Conservation (phyloP, 2,113 vertebrate species). For the Prionailurus viverrinus region DNA sequence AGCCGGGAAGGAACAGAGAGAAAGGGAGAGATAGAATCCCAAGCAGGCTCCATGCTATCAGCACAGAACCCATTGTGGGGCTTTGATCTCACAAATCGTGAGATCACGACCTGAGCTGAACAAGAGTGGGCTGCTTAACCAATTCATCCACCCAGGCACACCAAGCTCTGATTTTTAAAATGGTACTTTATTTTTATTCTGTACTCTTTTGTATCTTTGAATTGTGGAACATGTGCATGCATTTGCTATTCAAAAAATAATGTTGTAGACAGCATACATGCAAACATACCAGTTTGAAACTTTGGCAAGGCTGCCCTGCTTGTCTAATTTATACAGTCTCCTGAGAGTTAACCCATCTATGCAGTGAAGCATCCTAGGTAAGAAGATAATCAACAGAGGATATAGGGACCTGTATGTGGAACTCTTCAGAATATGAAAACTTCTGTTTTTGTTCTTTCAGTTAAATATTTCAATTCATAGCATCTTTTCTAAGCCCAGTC, state of each 20-base stretch:
- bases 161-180: neutral
- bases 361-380: neutral
- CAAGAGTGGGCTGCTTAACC: too few relatives aligned
- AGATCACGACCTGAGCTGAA: too few relatives aligned
- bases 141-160: too few relatives aligned
- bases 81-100: too few relatives aligned
- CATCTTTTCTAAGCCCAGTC: neutral
- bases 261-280: neutral
- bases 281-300: neutral
- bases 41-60: too few relatives aligned
- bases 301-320: neutral
- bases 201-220: neutral
- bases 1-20: too few relatives aligned
- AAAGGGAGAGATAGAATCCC: too few relatives aligned
- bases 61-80: too few relatives aligned
- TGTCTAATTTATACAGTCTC: neutral
- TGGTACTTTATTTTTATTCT: slow-evolving; percentile 24
- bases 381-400: neutral
- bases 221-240: neutral
- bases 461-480: slow-evolving; percentile 1
- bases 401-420: neutral
- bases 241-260: neutral
- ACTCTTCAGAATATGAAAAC: neutral
- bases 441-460: neutral
- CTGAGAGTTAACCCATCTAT: neutral